Evolutionary conservation across 2,113 vertebrate genomes (phyloP), one percentile per base, ranked within the genome.

Genomic region (Okapia johnstoni): DNA sequence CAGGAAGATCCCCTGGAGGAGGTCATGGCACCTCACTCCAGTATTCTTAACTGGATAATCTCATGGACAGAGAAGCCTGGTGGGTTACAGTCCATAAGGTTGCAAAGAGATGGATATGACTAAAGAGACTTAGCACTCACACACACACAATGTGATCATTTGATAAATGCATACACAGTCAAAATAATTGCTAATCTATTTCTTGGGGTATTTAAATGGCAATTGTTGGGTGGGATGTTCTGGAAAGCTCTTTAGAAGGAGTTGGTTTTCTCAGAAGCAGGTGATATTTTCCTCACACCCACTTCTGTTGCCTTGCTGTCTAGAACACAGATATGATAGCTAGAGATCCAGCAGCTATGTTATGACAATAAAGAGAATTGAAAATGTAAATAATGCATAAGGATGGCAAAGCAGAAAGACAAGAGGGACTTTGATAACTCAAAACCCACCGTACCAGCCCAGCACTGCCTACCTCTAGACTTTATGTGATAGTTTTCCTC

Each of bases 171-270:
- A 23, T 54, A 61, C 15, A 46, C 33, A 76, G 12, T 23, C 54
- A 25, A 50, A 85, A 33, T 63, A 4, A 85, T 88, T 36, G 7
- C 36, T n/a, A 57, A 77, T 90, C 17, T 57, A 9, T 46, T 85
- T 40, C 5, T 16, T 58, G 6, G 30, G 36, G 57, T 16, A 88
- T 70, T 85, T 54, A 73, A 96, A 85, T 54, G 60, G 10, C 6
- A 54, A 52, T 0, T 7, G 55, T 21, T 55, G 8, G 1, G 1
- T 66, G 7, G 1, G 3, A 57, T 1, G 0, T 87, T 80, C 23
- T 11, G 2, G n/a, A 79, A 88, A 60, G 6, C 1, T 70, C n/a
- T 88, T 63, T 46, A 85, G 84, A 63, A 48, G 5, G 2, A 50
- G 0, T 52, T 48, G 50, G 66, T 2, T 63, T 87, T 30, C 17